A percentile compares a stretch with the other conserved stretches of the same genome.
These are phyloP conservation scores for rat (Rattus norvegicus) DNA, from an alignment of 2,113 vertebrate genomes.

Conservation along the genomic window DNA sequence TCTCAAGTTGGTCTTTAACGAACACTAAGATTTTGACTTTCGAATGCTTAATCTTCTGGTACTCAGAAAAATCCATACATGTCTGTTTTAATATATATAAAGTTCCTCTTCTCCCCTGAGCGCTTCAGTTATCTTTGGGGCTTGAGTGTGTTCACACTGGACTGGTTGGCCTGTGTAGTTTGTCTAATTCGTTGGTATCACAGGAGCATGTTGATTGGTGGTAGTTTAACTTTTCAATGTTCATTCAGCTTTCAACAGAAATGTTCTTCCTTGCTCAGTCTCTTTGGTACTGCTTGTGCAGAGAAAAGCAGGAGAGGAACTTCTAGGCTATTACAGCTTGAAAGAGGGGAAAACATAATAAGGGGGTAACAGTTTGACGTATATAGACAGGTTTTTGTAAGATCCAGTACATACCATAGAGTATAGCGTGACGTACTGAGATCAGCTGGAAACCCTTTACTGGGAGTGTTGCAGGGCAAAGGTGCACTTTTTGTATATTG, in stretches of 20 bases:
- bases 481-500: conserved; percentile 78
- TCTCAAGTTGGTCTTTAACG: conserved; percentile 9
- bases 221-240: conserved; percentile 55
- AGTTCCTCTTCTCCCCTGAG: background rate
- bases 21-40: background rate
- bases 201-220: background rate
- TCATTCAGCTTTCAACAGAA: conserved; percentile 14
- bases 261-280: conserved; percentile 4
- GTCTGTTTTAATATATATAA: background rate
- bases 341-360: conserved; percentile 1
- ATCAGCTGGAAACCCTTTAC: conserved; percentile 36
- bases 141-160: conserved; percentile 62
- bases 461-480: conserved; percentile 77
- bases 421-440: background rate
- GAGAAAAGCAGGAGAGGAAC: background rate
- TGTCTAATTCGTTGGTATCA: conserved; percentile 57
- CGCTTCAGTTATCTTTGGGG: background rate
- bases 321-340: conserved; percentile 48
- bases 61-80: background rate
- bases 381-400: background rate
- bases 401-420: conserved; percentile 3
- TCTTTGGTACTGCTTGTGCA: conserved; percentile 13
- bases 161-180: conserved; percentile 29
- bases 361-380: background rate
- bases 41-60: background rate